These are phyloP conservation scores for Bombus superbus DNA, from an alignment of 1,140 invertebrate genomes.

Conservation along the genomic window DNA sequence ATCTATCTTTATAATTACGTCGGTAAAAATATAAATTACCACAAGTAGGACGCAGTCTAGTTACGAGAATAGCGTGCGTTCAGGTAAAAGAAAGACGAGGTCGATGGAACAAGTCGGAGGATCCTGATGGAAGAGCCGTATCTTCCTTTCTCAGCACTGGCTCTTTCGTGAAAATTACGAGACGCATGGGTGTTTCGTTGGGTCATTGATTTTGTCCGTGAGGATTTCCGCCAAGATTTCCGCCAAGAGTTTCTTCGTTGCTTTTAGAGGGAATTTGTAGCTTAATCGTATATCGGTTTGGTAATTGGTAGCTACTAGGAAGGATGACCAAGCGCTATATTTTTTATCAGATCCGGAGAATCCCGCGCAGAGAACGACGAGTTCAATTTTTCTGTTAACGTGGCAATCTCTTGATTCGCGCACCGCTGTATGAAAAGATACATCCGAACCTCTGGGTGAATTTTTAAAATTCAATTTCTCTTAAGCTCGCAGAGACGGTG, in stretches of 20 bases:
- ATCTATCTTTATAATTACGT: too few relatives aligned
- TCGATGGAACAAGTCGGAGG: not conserved
- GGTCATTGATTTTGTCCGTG: not conserved
- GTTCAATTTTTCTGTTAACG: conserved; percentile 15
- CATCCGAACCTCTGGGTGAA: conserved; percentile 30
- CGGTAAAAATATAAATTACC: too few relatives aligned
- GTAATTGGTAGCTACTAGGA: not conserved
- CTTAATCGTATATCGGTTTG: too few relatives aligned
- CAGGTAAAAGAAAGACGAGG: not conserved
- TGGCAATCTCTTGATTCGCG: conserved; percentile 17
- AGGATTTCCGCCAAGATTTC: too few relatives aligned
- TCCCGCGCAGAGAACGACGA: not conserved
- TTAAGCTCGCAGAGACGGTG: not conserved
- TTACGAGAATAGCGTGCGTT: not conserved
- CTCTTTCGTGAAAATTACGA: not conserved
- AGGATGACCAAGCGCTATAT: not conserved
- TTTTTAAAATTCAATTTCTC: conserved; percentile 51
- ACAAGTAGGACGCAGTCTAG: too few relatives aligned
- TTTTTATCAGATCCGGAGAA: not conserved
- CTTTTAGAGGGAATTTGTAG: not conserved
- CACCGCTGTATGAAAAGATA: not conserved
- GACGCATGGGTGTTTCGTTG: not conserved
- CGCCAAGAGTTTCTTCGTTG: not conserved
- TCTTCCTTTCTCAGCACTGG: not conserved
- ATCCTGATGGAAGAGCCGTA: not conserved